Percentiles rank a stretch among this genome's conserved stretches.
phyloP scores from a whole-genome alignment of 2,888 invertebrate genomes.

The Limnephilus rhombicus region DNA sequence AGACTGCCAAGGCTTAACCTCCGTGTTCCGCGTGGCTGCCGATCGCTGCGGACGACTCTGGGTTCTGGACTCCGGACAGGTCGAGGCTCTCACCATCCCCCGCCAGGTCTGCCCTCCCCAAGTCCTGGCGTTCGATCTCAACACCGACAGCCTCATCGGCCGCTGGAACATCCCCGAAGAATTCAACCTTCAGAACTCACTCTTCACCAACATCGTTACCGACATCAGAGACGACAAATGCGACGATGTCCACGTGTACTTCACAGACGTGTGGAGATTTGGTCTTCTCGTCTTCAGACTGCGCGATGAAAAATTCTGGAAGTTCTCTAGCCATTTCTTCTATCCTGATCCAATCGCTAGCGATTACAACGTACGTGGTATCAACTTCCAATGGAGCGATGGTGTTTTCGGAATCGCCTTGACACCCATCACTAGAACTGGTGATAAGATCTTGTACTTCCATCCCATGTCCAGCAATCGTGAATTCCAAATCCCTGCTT shows the following conservation, averaged over 20 bases:
- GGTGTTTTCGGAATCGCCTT: slow-evolving; percentile 87
- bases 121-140: slow-evolving; percentile 84
- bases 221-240: slow-evolving; percentile 80
- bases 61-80: slow-evolving; percentile 89
- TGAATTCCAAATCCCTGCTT: slow-evolving; percentile 86
- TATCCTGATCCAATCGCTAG: slow-evolving; percentile 86
- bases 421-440: slow-evolving; percentile 76
- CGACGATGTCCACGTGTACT: slow-evolving; percentile 81
- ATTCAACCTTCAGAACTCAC: slow-evolving; percentile 82
- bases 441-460: slow-evolving; percentile 84
- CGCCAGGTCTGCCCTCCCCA: slow-evolving; percentile 86
- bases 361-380: slow-evolving; percentile 84
- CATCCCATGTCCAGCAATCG: slow-evolving; percentile 90
- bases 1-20: slow-evolving; percentile 84
- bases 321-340: slow-evolving; percentile 83
- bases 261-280: slow-evolving; percentile 85
- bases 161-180: slow-evolving; percentile 82
- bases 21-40: slow-evolving; percentile 86
- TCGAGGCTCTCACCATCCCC: slow-evolving; percentile 82
- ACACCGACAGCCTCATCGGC: slow-evolving; percentile 80
- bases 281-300: slow-evolving; percentile 81
- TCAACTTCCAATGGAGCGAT: slow-evolving; percentile 90
- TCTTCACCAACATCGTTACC: slow-evolving; percentile 83
- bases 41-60: slow-evolving; percentile 88
- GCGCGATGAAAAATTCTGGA: slow-evolving; percentile 79